These are phyloP conservation scores for Thecocarcelia acutangulata DNA, from an alignment of 2,888 invertebrate genomes.

Conservation along the genomic window DNA sequence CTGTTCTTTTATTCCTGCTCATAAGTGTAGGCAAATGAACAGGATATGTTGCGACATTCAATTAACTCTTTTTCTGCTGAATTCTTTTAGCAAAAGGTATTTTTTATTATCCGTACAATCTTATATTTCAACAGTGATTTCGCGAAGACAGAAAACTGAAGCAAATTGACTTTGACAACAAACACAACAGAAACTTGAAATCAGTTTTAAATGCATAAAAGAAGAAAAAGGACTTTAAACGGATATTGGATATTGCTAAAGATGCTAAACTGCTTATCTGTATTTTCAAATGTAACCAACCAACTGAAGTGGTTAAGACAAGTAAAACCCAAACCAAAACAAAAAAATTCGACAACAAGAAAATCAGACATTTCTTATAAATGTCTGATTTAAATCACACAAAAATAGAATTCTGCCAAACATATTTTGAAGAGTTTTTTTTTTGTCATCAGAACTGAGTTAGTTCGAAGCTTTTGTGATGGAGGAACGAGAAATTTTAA, in stretches of 20 bases:
- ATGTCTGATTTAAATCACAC: too few species aligned
- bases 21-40: not conserved
- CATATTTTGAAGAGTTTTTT: too few species aligned
- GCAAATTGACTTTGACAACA: constrained; percentile 34
- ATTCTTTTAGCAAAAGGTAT: constrained; percentile 12
- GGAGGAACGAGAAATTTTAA: too few species aligned
- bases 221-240: constrained; percentile 36
- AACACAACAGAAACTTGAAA: constrained; percentile 8
- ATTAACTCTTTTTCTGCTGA: not conserved
- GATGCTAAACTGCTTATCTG: constrained; percentile 49
- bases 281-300: not conserved
- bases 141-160: constrained; percentile 45
- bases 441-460: too few species aligned
- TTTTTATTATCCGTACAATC: not conserved
- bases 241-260: constrained; percentile 58
- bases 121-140: constrained; percentile 6
- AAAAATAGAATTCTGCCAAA: too few species aligned
- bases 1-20: too few species aligned
- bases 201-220: constrained; percentile 19
- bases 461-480: too few species aligned
- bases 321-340: too few species aligned
- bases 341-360: too few species aligned
- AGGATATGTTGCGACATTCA: constrained; percentile 20
- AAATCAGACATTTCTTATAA: too few species aligned
- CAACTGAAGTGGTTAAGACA: too few species aligned